A percentile compares a stretch with the other conserved stretches of the same genome.
Evolutionary conservation across 2,797 vertebrate species (phyloP).

Genomic region (Vultur gryphus): DNA sequence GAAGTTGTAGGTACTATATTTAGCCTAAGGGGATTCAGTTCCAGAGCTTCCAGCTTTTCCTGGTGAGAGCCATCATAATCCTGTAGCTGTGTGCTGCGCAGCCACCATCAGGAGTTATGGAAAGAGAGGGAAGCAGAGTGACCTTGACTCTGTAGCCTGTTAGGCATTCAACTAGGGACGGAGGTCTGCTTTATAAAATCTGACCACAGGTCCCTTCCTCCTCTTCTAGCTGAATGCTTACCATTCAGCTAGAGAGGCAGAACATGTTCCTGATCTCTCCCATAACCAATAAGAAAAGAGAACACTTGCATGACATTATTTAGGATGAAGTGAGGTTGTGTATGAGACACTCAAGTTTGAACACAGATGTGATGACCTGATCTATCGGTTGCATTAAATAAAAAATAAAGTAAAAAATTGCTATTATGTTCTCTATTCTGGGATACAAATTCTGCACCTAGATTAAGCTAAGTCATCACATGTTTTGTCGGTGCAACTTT

Average conservation of each 20-base stretch:
- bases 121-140: neutral
- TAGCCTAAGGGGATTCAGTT: neutral
- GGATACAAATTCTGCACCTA: neutral
- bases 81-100: neutral
- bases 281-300: neutral
- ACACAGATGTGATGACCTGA: neutral
- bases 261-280: neutral
- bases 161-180: neutral
- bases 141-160: neutral
- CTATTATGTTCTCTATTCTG: neutral
- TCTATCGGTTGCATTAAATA: neutral
- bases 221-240: neutral
- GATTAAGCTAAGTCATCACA: neutral
- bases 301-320: neutral
- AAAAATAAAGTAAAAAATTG: neutral
- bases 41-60: neutral
- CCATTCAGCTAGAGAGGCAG: rapidly evolving
- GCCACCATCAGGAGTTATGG: neutral
- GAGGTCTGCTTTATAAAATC: neutral
- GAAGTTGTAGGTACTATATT: neutral
- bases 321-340: neutral
- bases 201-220: neutral
- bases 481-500: neutral
- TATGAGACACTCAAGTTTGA: neutral
- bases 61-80: neutral